These are phyloP conservation scores for Chiridota heheva DNA, from an alignment of 35 echinoderm and acorn worm species.

Conservation along the genomic window DNA sequence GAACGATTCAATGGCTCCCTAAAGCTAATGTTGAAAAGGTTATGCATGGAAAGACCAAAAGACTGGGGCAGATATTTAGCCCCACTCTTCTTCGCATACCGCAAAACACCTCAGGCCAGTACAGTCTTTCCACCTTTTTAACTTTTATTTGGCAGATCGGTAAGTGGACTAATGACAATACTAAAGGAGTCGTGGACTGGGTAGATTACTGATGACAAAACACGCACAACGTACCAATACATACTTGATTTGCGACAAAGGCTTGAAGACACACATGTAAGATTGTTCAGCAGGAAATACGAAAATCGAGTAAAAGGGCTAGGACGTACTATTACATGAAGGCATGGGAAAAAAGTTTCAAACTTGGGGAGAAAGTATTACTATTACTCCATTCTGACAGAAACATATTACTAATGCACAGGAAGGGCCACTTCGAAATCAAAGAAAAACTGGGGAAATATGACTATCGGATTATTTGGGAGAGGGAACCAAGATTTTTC, in stretches of 20 bases:
- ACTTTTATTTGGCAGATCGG: background rate
- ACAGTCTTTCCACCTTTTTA: background rate
- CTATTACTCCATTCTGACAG: background rate
- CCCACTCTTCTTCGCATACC: conserved; percentile 19
- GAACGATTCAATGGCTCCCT: too few species aligned
- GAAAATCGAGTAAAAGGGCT: too few species aligned
- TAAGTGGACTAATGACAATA: background rate
- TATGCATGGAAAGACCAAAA: background rate
- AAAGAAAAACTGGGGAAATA: background rate
- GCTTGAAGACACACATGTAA: too few species aligned
- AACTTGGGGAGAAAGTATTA: too few species aligned
- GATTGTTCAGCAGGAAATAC: too few species aligned
- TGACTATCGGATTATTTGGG: background rate
- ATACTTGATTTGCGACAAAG: background rate
- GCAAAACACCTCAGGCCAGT: background rate
- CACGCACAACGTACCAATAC: background rate
- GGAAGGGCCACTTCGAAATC: background rate
- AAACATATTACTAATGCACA: background rate
- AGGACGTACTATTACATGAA: too few species aligned
- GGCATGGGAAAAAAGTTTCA: too few species aligned
- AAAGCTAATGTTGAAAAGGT: conserved; percentile 21
- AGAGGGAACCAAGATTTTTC: background rate
- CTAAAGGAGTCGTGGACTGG: conserved; percentile 7
- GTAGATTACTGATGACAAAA: background rate
- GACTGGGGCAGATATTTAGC: conserved; percentile 62